Evolutionary conservation across 2,113 vertebrate genomes (phyloP).

Genomic region (Pollachius pollachius): DNA sequence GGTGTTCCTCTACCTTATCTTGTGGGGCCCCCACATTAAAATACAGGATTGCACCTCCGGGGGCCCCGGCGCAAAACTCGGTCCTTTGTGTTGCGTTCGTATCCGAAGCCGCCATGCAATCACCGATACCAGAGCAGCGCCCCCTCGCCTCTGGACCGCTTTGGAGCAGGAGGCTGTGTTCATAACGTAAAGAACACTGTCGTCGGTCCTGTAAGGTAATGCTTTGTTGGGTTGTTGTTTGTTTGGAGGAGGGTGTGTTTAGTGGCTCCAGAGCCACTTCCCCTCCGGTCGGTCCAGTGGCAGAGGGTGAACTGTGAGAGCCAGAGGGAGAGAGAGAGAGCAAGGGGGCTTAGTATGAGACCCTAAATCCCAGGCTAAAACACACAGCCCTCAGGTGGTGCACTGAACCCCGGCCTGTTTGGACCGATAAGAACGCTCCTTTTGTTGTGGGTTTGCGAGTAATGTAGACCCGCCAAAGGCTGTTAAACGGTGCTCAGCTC

Average conservation of each 20-base stretch:
- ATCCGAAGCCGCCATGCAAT: slow-evolving; percentile 27
- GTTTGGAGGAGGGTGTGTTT: not conserved
- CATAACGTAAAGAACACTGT: slow-evolving; percentile 43
- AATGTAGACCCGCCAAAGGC: slow-evolving; percentile 53
- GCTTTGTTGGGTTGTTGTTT: not conserved
- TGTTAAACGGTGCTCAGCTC: slow-evolving; percentile 48
- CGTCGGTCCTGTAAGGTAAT: slow-evolving; percentile 37
- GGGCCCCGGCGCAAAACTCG: slow-evolving; percentile 33
- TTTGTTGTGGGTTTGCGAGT: slow-evolving; percentile 46
- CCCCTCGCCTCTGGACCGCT: slow-evolving; percentile 31
- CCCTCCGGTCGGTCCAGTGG: slow-evolving; percentile 32
- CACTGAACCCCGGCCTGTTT: slow-evolving; percentile 64
- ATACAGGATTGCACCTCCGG: slow-evolving; percentile 64
- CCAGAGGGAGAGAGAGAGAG: slow-evolving; percentile 27
- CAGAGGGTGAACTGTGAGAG: slow-evolving; percentile 36
- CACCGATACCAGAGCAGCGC: slow-evolving; percentile 38
- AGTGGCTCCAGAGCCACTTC: slow-evolving; percentile 36
- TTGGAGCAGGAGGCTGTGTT: slow-evolving; percentile 40
- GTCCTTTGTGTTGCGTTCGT: slow-evolving; percentile 56
- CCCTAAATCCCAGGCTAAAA: slow-evolving; percentile 59
- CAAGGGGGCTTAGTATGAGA: slow-evolving; percentile 62
- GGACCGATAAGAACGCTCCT: slow-evolving; percentile 63
- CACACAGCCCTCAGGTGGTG: slow-evolving; percentile 60
- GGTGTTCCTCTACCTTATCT: slow-evolving; percentile 56
- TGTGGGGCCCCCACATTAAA: slow-evolving; percentile 56